Evolutionary conservation across 2,888 invertebrate species (phyloP), one percentile per base, ranked within the genome.

Genomic region (Tetragonisca angustula): DNA sequence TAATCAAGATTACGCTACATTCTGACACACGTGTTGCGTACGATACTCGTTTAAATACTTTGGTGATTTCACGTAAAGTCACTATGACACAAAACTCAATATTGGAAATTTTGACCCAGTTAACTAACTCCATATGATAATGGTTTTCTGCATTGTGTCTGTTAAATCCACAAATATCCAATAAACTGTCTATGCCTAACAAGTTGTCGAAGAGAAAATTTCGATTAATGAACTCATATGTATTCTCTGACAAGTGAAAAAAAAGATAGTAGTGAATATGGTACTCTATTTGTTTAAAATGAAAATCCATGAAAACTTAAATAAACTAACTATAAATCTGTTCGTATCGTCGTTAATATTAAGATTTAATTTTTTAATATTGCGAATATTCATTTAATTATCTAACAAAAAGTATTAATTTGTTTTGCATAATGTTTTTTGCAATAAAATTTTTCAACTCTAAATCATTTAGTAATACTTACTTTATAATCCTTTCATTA

Each of bases 31-130:
- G 50, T 52, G 68, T 65, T 64, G 15, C n/a, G 21, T 59, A 52
- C 24, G 52, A 69, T 62, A 27, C 32, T 50, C 43, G 19, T 64
- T 68, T n/a, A 81, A 70, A 81, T 50, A 65, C 49, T 50, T 56
- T 32, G 19, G 36, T 27, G 52, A 72, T 69, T 32, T 21, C 27
- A 2, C 56, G 59, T 81, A 15, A 65, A 83, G 49, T 69, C 67
- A 49, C 56, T 49, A 76, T 65, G 73, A 77, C 64, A 75, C 67
- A 71, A 78, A 83, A 78, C 64, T 71, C 67, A 78, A 82, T 84
- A 84, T 84, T 74, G 84, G 84, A 84, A 84, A 82, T 52, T 82
- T 61, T 68, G 84, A 49, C 75, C 82, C 68, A 82, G 75, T 84
- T 81, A 77, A 75, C 68, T 43, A 78, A 75, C 78, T 75, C 50